Evolutionary conservation across 2,113 vertebrate species (phyloP).

Genomic region (Xiphophorus couchianus): DNA sequence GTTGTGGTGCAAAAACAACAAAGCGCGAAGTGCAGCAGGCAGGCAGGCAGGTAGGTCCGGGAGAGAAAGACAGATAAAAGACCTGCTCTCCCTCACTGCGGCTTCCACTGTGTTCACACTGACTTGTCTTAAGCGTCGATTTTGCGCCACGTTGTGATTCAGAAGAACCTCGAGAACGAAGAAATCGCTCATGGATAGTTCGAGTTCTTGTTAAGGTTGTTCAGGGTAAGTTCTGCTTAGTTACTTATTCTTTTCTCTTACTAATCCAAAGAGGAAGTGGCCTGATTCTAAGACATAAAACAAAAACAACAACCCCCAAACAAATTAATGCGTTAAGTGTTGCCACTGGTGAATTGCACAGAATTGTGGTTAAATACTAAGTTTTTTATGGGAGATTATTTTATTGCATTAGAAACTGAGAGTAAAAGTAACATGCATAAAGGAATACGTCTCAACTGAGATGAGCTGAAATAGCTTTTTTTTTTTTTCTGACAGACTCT

Average conservation of each 20-base stretch:
- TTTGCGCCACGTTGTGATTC: background rate
- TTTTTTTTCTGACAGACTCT: no score
- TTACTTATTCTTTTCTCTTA: background rate
- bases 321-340: background rate
- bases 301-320: no score
- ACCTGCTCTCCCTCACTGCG: no score
- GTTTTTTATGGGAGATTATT: background rate
- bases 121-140: no score
- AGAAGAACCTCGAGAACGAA: background rate
- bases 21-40: background rate
- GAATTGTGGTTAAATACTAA: background rate
- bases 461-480: background rate
- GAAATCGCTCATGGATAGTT: background rate
- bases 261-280: background rate
- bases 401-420: background rate
- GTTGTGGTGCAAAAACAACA: background rate
- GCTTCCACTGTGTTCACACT: no score
- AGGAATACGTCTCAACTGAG: background rate
- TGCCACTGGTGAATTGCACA: background rate
- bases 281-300: background rate
- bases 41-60: no score
- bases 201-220: background rate
- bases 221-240: slow-evolving; percentile 48
- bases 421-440: background rate
- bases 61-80: no score